Conservation (phyloP, 2,888 invertebrate genomes). For the Penaeus monodon region DNA sequence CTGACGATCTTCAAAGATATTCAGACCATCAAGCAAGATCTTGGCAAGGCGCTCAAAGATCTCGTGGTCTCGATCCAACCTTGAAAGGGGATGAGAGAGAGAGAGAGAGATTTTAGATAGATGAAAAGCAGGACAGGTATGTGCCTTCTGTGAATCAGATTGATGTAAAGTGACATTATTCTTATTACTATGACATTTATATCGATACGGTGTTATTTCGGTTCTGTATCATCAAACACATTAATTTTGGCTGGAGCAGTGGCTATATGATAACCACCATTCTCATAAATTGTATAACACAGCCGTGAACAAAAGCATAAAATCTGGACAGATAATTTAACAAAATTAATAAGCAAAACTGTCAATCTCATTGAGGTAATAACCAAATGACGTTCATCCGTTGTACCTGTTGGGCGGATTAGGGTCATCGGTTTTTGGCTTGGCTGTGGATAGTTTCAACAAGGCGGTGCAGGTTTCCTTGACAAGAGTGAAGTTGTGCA, state of each 20-base stretch:
- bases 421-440: slow-evolving; percentile 64
- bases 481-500: slow-evolving; percentile 74
- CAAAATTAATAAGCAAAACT: no score
- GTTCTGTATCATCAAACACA: no score
- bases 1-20: slow-evolving; percentile 70
- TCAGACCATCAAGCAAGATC: slow-evolving; percentile 73
- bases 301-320: no score
- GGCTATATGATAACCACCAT: no score
- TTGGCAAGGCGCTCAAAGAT: slow-evolving; percentile 73
- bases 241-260: no score
- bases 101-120: neutral
- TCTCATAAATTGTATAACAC: no score
- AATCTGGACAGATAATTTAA: no score
- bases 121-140: neutral
- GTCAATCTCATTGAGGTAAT: no score
- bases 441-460: slow-evolving; percentile 70
- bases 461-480: slow-evolving; percentile 76
- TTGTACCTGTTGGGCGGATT: slow-evolving; percentile 59
- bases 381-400: neutral
- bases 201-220: no score
- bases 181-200: no score
- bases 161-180: no score
- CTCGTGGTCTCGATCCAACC: slow-evolving; percentile 73
- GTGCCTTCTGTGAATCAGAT: neutral
- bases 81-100: slow-evolving; percentile 66